Conservation (phyloP, 2,888 invertebrate species). For the Habrosyne pyritoides region DNA sequence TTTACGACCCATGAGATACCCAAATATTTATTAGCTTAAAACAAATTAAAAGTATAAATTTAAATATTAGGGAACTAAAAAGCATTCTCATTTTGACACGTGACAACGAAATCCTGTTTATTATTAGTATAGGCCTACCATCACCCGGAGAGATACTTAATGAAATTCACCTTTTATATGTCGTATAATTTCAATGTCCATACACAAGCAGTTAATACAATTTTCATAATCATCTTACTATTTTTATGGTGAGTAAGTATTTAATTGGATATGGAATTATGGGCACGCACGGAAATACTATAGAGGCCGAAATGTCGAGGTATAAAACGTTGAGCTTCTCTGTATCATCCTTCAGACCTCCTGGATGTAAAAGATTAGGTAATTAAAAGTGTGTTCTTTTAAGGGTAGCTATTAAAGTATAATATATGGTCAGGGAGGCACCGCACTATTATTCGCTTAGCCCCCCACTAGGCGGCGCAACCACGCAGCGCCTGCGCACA, state of each 20-base stretch:
- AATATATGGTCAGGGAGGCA: constrained; percentile 55
- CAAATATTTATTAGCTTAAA: constrained; percentile 69
- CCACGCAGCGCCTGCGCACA: constrained; percentile 37
- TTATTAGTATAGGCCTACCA: constrained; percentile 48
- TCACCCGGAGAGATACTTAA: constrained; percentile 70
- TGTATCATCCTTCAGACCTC: constrained; percentile 46
- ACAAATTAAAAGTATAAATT: constrained; percentile 75
- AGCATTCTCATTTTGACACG: constrained; percentile 53
- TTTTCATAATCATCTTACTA: constrained; percentile 52
- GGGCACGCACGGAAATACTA: too few relatives aligned
- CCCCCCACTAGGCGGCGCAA: constrained; percentile 64
- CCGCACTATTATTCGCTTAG: constrained; percentile 56
- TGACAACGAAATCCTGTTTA: constrained; percentile 67
- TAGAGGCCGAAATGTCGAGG: too few relatives aligned
- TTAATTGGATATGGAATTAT: constrained; percentile 18
- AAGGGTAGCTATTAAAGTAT: constrained; percentile 71
- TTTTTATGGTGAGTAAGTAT: constrained; percentile 30
- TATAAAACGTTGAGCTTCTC: too few relatives aligned
- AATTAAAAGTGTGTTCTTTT: constrained; percentile 75
- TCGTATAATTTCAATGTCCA: constrained; percentile 42
- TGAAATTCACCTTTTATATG: constrained; percentile 52
- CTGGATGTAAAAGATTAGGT: constrained; percentile 67
- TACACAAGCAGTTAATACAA: constrained; percentile 31
- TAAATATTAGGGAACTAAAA: constrained; percentile 55
- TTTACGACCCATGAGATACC: constrained; percentile 60